These are phyloP conservation scores for Lepidothrix coronata DNA, from an alignment of 2,113 vertebrate species.

Conservation along the genomic window DNA sequence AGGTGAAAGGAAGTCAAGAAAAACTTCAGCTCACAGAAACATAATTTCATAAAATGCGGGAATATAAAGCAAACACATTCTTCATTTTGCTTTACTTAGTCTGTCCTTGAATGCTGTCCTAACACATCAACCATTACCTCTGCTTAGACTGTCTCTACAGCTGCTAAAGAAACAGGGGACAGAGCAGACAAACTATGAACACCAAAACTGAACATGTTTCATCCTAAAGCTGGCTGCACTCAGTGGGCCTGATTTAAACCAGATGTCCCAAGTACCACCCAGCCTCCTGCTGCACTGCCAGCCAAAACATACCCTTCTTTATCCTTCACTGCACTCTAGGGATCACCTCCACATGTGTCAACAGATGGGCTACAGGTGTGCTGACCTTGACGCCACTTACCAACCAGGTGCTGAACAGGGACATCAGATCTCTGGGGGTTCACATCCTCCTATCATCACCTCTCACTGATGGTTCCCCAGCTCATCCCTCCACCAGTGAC, in stretches of 20 bases:
- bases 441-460: background rate
- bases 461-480: accelerated
- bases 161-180: background rate
- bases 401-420: accelerated
- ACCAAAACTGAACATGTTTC: accelerated
- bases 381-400: background rate
- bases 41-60: background rate
- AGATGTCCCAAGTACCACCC: accelerated
- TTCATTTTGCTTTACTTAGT: background rate
- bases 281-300: background rate
- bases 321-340: accelerated
- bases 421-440: background rate
- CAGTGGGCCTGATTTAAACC: background rate
- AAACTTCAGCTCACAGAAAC: background rate
- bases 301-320: accelerated
- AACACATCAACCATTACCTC: background rate
- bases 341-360: accelerated
- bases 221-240: background rate
- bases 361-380: background rate
- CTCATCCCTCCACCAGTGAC: background rate
- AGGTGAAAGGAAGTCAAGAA: background rate
- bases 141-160: background rate
- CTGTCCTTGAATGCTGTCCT: background rate
- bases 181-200: background rate
- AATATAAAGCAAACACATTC: background rate